These are phyloP conservation scores for Heliocidaris erythrogramma DNA, from an alignment of 35 echinoderm and acorn worm genomes.

Conservation along the genomic window DNA sequence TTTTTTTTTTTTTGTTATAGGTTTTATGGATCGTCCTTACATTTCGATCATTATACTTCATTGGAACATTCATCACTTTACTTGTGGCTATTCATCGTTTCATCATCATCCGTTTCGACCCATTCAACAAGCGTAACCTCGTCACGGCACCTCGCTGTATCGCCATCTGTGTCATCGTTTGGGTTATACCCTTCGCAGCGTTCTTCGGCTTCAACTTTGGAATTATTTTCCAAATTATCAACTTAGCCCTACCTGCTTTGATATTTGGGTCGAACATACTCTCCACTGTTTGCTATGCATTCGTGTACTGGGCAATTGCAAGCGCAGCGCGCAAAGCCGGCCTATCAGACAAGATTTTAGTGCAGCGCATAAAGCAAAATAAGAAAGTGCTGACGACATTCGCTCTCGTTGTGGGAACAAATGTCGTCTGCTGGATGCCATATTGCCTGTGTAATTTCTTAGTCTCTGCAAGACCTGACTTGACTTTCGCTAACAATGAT, in stretches of 20 bases:
- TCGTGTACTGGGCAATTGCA: not conserved
- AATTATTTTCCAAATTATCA: not conserved
- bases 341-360: not conserved
- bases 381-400: not conserved
- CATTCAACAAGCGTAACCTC: conserved; percentile 16
- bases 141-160: not conserved
- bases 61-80: not conserved
- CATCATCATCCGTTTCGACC: conserved; percentile 33
- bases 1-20: not conserved
- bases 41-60: not conserved
- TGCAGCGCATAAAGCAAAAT: not conserved
- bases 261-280: not conserved
- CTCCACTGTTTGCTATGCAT: not conserved
- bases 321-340: not conserved
- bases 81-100: not conserved
- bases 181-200: not conserved
- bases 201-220: not conserved
- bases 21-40: not conserved
- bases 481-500: not conserved
- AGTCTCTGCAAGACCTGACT: not conserved
- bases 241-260: not conserved
- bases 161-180: not conserved
- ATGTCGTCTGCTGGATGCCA: not conserved
- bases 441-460: not conserved
- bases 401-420: not conserved